Percentiles rank a stretch among this genome's conserved stretches.
Conservation (phyloP, 2,113 vertebrate species). For the Cebidichthys violaceus region DNA sequence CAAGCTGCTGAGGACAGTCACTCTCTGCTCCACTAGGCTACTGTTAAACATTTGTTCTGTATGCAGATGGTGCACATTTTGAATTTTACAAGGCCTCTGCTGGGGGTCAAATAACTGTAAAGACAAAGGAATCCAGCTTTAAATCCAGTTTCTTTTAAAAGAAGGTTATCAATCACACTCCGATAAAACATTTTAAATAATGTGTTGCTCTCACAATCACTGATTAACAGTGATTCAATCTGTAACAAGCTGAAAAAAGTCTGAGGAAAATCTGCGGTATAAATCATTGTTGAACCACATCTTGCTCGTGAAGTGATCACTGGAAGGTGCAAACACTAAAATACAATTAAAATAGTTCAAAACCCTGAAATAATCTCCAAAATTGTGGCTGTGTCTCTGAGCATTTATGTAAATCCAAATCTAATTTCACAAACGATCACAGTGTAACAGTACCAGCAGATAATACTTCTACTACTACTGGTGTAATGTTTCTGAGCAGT, state of each 20-base stretch:
- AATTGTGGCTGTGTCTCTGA: not conserved
- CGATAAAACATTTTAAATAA: not conserved
- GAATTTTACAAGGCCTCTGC: constrained; percentile 27
- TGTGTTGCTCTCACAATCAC: not conserved
- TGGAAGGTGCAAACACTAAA: not conserved
- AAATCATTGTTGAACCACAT: not conserved
- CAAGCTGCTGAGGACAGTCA: constrained; percentile 73
- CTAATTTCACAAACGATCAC: not conserved
- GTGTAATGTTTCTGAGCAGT: not conserved
- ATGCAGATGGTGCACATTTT: constrained; percentile 60
- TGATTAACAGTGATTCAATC: not conserved
- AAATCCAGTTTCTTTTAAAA: not conserved
- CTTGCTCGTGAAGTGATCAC: not conserved
- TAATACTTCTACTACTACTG: not conserved
- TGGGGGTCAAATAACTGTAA: constrained; percentile 42
- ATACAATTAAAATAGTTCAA: not conserved
- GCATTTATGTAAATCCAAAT: not conserved
- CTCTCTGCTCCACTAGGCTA: constrained; percentile 62
- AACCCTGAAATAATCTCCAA: not conserved
- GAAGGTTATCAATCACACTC: not conserved
- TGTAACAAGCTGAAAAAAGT: not conserved
- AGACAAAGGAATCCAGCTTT: constrained; percentile 20
- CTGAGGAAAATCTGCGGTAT: not conserved
- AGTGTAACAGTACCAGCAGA: not conserved
- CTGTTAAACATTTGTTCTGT: constrained; percentile 63